These are phyloP conservation scores for Volucella inanis DNA, from an alignment of 2,888 invertebrate genomes.

Conservation along the genomic window DNA sequence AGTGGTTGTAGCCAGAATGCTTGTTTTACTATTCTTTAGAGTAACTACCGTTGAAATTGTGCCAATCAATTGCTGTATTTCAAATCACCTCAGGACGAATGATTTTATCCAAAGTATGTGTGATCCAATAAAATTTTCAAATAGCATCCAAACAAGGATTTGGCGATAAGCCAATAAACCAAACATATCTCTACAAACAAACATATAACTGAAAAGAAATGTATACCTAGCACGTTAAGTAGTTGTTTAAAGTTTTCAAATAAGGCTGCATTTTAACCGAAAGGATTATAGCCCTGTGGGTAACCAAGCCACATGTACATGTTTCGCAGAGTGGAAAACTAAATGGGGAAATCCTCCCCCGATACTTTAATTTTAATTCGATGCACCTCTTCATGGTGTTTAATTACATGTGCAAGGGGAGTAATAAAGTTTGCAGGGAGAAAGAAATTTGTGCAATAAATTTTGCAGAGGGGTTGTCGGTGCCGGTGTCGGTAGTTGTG, in stretches of 20 bases:
- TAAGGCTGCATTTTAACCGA: constrained; percentile 2
- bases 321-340: constrained; percentile 21
- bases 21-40: not conserved
- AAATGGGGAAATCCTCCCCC: not conserved
- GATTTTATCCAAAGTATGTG: constrained; percentile 33
- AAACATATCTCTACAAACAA: not conserved
- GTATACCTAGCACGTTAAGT: not conserved
- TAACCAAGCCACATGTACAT: constrained; percentile 5
- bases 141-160: constrained; percentile 1
- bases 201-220: not conserved
- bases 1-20: not conserved
- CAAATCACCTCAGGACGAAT: constrained; percentile 12
- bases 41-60: constrained; percentile 17
- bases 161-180: constrained; percentile 1
- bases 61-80: constrained; percentile 33
- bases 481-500: not conserved
- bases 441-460: not conserved
- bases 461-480: not conserved
- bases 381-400: constrained; percentile 49
- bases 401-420: constrained; percentile 21
- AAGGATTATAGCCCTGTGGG: constrained; percentile 18
- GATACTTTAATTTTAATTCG: constrained; percentile 16
- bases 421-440: constrained; percentile 7
- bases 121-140: constrained; percentile 23
- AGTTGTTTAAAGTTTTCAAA: not conserved